Base-by-base conservation (phyloP, 2,113 vertebrate genomes). In the Cromileptes altivelis region DNA sequence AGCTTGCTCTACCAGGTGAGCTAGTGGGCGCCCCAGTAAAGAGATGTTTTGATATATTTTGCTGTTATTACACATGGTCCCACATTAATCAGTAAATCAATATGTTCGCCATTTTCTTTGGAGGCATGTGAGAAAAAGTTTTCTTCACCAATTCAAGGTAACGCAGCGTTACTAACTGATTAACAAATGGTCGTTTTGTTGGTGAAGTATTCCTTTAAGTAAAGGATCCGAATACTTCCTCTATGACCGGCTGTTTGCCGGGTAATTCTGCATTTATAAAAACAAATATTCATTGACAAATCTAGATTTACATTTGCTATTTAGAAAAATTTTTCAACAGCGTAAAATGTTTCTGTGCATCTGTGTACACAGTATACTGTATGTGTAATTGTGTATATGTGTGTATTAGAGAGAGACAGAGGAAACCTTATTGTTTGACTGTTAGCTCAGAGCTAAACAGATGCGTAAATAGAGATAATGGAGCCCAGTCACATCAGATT, bases 391-490 rank as follows among this genome's bases (percentile, higher is more conserved):
- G 57, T 69, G 4, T 71, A 3, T 57, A 33, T 69, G 40, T 80
- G 57, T 61, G 67, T 45, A 13, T 45, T 9, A 11, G 9, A 45
- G 42, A 4, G 47, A 12, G 60, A 19, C 61, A 64, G 63, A 70
- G 58, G 53, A 68, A 78, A 83, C 56, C 68, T 85, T 76, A 84
- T 68, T 89, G 81, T 94, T 91, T 91, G 90, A 80, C 82, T 92
- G 90, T 88, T 91, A 75, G 90, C 91, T 91, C 81, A 62, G 82
- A 88, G 90, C 90, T 89, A 91, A 94, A 89, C 88, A 94, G 92
- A 94, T 94, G 91, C 78, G 80, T 92, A 94, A 94, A 94, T 89
- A 94, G 88, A 91, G 89, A 93, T 93, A 91, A 70, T 18, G 70
- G 61, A 82, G 75, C 78, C 75, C 71, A 89, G 90, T 90, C 89